These are phyloP conservation scores for Lymantria dispar DNA, from an alignment of 2,888 invertebrate genomes.

Conservation along the genomic window DNA sequence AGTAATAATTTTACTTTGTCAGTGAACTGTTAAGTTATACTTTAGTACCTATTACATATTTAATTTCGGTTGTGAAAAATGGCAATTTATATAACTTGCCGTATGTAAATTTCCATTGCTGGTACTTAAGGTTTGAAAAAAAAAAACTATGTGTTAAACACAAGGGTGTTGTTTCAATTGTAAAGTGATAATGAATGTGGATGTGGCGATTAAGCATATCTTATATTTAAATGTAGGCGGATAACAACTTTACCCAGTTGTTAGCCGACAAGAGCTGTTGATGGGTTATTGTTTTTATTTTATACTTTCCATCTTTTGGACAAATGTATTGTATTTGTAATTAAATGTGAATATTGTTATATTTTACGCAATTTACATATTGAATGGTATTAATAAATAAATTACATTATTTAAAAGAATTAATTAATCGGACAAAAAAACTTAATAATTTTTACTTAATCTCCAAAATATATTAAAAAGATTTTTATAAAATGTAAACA, in stretches of 20 bases:
- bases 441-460: background rate
- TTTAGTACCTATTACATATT: conserved; percentile 74
- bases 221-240: conserved; percentile 26
- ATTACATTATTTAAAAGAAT: background rate
- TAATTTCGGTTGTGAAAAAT: conserved; percentile 83
- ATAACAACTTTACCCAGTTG: background rate
- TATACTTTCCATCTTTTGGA: background rate
- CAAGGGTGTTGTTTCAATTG: conserved; percentile 66
- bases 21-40: conserved; percentile 70
- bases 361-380: background rate
- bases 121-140: conserved; percentile 68
- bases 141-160: conserved; percentile 75
- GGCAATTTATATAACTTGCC: conserved; percentile 79
- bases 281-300: background rate
- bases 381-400: background rate
- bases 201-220: conserved; percentile 62
- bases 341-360: background rate
- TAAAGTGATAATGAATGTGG: conserved; percentile 57
- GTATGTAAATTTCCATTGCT: conserved; percentile 69
- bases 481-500: background rate
- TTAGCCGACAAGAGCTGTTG: background rate
- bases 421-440: background rate
- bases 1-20: conserved; percentile 58
- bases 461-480: background rate
- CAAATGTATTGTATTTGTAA: background rate